Evolutionary conservation across 92 coral and sea anemone species (phyloP), one percentile per base, ranked within the genome.

Genomic region (Porites rus): DNA sequence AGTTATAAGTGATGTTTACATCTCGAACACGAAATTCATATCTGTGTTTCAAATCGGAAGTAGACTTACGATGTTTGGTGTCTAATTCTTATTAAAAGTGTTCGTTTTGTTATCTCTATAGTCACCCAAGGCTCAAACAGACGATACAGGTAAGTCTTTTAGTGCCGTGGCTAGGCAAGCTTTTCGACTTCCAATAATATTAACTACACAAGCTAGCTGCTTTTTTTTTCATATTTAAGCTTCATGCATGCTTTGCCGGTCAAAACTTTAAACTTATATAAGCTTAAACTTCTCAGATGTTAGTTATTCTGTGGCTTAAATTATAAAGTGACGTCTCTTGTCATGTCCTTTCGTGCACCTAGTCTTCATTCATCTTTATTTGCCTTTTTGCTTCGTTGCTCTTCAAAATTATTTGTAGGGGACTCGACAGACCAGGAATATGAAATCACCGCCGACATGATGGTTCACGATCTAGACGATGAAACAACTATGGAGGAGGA

Each of bases 401-500:
- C 60, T 25, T 77, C 66, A 50, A 78, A 58, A 31, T 76, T 75
- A 56, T 62, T 51, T 69, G 6, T 72, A 95, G 98, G 95, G 22
- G 98, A 92, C 72, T 93, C 95, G 28, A 93, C 93, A 65, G 97
- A 97, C 63, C 98, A 96, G 87, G 99, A 97, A 74, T 97, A 93
- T 84, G 99, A 95, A 50, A 79, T 95, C 54, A 94, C 97, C 1
- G 94, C 98, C 11, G 98, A 96, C 61, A 93, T 95, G 95, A 92
- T 92, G 97, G 95, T 91, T 10, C 98, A 97, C 75, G 99, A 95
- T 74, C 85, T 95, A 71, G 99, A 97, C 78, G 99, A 97, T 74
- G 99, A 97, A 86, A 91, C 99, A 1, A 97, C 99, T 7, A 85
- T 97, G 91, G 99, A 97, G 7, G 99, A 97, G 79, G 99, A 97